phyloP scores from a whole-genome alignment of 2,797 vertebrate genomes.

The Gambusia yucatana region DNA sequence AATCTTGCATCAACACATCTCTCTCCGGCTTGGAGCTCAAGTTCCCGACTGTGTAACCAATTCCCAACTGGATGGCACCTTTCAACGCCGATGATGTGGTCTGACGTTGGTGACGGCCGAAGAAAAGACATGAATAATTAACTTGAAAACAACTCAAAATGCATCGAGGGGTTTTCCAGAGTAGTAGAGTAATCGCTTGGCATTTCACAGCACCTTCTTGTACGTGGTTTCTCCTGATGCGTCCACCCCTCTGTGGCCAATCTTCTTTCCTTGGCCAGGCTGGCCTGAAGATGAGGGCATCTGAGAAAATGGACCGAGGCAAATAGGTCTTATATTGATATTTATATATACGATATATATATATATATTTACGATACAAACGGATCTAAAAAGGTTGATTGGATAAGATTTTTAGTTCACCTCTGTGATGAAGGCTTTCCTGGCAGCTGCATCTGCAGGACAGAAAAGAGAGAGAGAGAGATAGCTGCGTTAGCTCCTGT shows the following conservation, averaged over 20 bases:
- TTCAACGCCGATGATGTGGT: conserved; percentile 96
- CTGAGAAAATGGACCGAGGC: conserved; percentile 66
- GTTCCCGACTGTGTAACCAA: conserved; percentile 97
- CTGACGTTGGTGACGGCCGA: conserved; percentile 64
- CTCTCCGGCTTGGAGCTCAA: conserved; percentile 97
- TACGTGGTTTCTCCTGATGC: conserved; percentile 98
- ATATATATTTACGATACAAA: background rate
- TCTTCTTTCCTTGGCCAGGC: conserved; percentile 89
- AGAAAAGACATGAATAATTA: background rate
- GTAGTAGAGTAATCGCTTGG: background rate
- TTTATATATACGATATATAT: too few relatives aligned
- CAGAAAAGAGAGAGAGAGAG: conserved; percentile 18
- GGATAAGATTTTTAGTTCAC: conserved; percentile 63
- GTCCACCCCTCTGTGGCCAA: conserved; percentile 95
- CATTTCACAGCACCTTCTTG: conserved; percentile 87
- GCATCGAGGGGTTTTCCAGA: background rate
- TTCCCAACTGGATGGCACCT: conserved; percentile 97
- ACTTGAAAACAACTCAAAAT: background rate
- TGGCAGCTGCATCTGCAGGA: conserved; percentile 75
- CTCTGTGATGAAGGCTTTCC: conserved; percentile 84
- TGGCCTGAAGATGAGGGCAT: conserved; percentile 85
- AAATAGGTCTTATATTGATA: background rate
- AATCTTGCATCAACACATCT: conserved; percentile 98
- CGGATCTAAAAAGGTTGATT: background rate
- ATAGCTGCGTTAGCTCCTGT: conserved; percentile 37